Conservation (phyloP, 1,140 invertebrate species). For the Tigriopus japonicus region DNA sequence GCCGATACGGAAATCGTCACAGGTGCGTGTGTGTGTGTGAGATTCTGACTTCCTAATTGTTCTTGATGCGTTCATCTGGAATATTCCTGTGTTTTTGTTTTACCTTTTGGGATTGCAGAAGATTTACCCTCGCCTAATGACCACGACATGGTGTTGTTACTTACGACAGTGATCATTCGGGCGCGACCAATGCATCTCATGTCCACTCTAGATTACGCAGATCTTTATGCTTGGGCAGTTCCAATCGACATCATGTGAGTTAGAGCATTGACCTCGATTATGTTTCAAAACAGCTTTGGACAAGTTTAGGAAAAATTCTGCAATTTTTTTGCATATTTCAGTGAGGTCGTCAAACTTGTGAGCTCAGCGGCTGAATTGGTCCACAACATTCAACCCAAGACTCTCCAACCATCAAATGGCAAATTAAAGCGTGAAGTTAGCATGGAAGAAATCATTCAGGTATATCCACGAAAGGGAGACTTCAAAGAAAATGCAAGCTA, state of each 20-base stretch:
- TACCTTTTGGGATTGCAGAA: background rate
- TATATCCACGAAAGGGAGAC: too few relatives aligned
- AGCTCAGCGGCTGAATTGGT: slow-evolving; percentile 1
- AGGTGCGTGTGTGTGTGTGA: background rate
- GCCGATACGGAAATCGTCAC: background rate
- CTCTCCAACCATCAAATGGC: background rate
- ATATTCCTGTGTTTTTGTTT: too few relatives aligned
- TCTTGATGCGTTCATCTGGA: background rate
- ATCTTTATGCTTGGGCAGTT: slow-evolving; percentile 9
- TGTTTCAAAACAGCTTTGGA: too few relatives aligned
- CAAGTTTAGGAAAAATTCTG: background rate
- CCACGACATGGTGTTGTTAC: background rate
- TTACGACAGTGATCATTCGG: slow-evolving; percentile 3
- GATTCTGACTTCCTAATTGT: background rate
- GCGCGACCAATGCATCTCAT: slow-evolving; percentile 2
- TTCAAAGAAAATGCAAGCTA: too few relatives aligned
- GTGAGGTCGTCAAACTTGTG: background rate
- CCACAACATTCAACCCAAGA: slow-evolving; percentile 1
- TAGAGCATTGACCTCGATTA: too few relatives aligned
- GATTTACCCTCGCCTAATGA: slow-evolving; percentile 2
- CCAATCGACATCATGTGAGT: slow-evolving; percentile 7
- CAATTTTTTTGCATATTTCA: background rate
- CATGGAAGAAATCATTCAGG: slow-evolving; percentile 12
- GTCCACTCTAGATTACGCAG: slow-evolving; percentile 8
- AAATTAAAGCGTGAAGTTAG: slow-evolving; percentile 9